Conservation (phyloP, 2,888 invertebrate species). For the Plusia festucae region DNA sequence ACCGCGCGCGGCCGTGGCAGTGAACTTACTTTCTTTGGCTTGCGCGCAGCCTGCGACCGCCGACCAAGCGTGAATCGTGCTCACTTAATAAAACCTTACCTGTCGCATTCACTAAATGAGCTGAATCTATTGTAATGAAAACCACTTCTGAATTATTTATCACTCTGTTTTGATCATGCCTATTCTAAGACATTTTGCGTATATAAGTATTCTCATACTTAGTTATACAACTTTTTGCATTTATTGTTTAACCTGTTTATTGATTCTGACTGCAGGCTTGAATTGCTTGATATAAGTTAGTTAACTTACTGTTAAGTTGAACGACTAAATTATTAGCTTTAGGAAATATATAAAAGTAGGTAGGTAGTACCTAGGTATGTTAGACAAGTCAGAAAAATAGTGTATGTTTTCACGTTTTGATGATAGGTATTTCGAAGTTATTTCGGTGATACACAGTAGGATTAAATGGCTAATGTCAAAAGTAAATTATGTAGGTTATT, state of each 20-base stretch:
- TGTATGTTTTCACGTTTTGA: not conserved
- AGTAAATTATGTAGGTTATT: not conserved
- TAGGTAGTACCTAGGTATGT: too few relatives aligned
- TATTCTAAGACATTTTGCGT: conserved; percentile 12
- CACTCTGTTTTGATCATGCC: conserved; percentile 22
- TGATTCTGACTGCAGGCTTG: not conserved
- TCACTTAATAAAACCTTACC: conserved; percentile 64
- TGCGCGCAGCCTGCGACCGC: conserved; percentile 66
- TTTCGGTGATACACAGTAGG: not conserved
- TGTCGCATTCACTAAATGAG: conserved; percentile 58
- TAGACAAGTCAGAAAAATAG: not conserved
- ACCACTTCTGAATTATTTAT: conserved; percentile 41
- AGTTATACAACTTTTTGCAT: not conserved
- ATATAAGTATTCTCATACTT: not conserved
- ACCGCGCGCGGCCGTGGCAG: conserved; percentile 84
- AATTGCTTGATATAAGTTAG: not conserved
- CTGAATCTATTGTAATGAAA: conserved; percentile 51
- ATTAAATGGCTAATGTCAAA: not conserved
- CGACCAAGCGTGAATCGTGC: conserved; percentile 78
- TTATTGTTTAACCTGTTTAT: not conserved
- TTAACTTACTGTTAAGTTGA: not conserved
- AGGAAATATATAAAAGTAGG: too few relatives aligned
- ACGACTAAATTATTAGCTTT: not conserved
- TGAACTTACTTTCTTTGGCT: conserved; percentile 87
- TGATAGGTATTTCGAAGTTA: not conserved